Evolutionary conservation across 53 echinoderm and acorn worm genomes (phyloP).

Genomic region (Echinometra lucunter): DNA sequence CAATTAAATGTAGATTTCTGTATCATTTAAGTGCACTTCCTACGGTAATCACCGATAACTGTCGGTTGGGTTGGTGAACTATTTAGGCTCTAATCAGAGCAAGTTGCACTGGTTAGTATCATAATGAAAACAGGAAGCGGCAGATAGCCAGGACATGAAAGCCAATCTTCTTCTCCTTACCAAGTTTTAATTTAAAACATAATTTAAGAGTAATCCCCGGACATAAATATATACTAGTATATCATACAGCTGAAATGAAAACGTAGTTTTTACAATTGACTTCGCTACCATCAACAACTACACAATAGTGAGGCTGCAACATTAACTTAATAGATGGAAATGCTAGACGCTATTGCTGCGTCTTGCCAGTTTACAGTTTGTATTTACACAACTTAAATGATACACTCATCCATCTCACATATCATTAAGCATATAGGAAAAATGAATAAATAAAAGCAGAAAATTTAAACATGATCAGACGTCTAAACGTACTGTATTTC

Average conservation of each 20-base stretch:
- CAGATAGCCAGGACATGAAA: constrained; percentile 53
- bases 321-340: too few species aligned
- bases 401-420: too few species aligned
- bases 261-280: too few species aligned
- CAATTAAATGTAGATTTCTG: not conserved
- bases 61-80: constrained; percentile 29
- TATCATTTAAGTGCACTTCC: not conserved
- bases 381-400: too few species aligned
- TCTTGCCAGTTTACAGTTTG: too few species aligned
- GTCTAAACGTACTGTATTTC: constrained; percentile 76
- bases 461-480: not conserved
- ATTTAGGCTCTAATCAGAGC: constrained; percentile 41
- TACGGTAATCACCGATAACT: not conserved
- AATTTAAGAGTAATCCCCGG: not conserved
- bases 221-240: too few species aligned
- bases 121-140: constrained; percentile 62
- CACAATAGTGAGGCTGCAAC: too few species aligned
- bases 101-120: not conserved
- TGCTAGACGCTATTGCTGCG: too few species aligned
- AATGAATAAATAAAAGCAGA: too few species aligned
- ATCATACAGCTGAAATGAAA: too few species aligned
- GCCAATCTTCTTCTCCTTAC: not conserved
- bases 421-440: too few species aligned
- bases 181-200: not conserved
- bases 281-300: too few species aligned